A percentile compares a stretch with the other conserved stretches of the same genome.
These are phyloP conservation scores for Actinopyga echinites DNA, from an alignment of 53 echinoderm and acorn worm species.

Conservation along the genomic window DNA sequence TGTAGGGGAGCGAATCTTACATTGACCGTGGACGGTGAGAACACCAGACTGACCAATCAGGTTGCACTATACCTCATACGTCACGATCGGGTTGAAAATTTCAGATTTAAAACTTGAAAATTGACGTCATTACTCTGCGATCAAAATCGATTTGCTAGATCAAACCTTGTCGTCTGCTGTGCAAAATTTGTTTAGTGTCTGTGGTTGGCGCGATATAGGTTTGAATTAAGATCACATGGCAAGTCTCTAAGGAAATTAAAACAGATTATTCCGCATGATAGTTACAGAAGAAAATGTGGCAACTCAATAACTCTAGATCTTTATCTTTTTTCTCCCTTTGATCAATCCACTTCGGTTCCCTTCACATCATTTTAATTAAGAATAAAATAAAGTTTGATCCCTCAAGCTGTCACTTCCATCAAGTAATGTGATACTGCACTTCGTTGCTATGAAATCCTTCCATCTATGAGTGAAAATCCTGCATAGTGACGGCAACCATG, in stretches of 20 bases:
- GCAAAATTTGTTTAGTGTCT: slow-evolving; percentile 26
- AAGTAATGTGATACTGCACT: too few relatives aligned
- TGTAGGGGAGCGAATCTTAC: neutral
- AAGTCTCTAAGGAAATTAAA: slow-evolving; percentile 31
- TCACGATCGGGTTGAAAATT: neutral
- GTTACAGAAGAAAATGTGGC: slow-evolving; percentile 8
- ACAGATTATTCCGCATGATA: slow-evolving; percentile 13
- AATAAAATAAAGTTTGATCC: neutral
- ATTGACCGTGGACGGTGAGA: slow-evolving; percentile 22
- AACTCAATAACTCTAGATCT: neutral
- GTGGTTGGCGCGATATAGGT: slow-evolving; percentile 1
- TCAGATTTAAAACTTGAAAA: neutral
- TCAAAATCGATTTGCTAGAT: slow-evolving; percentile 20
- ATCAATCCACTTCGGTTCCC: neutral
- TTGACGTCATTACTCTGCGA: slow-evolving; percentile 26
- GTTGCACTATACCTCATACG: neutral
- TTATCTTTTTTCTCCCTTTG: neutral
- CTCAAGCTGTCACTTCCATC: too few relatives aligned
- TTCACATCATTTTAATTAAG: slow-evolving; percentile 29
- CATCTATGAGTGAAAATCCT: too few relatives aligned
- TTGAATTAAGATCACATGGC: slow-evolving; percentile 8
- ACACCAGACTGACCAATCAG: neutral
- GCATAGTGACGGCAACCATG: too few relatives aligned
- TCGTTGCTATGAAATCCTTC: too few relatives aligned
- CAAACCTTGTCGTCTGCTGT: slow-evolving; percentile 1